Evolutionary conservation across 1,140 invertebrate species (phyloP).

Genomic region (Akabosia matsudoensis): DNA sequence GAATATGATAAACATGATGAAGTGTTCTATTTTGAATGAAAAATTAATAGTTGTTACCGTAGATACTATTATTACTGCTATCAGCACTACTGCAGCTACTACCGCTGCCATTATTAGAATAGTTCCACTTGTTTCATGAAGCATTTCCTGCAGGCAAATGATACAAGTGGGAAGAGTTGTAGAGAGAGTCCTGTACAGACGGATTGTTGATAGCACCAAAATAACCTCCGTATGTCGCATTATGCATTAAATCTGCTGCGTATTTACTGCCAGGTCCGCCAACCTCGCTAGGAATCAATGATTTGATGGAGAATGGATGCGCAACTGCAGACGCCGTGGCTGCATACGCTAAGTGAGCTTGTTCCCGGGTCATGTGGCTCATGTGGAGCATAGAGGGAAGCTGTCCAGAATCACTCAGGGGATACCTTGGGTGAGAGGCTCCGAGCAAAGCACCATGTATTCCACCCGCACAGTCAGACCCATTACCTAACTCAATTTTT

Average conservation of each 20-base stretch:
- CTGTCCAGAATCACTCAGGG: slow-evolving; percentile 48
- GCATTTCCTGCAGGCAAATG: slow-evolving; percentile 38
- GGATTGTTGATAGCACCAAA: slow-evolving; percentile 36
- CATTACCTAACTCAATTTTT: slow-evolving; percentile 41
- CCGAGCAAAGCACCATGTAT: slow-evolving; percentile 42
- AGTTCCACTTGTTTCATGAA: slow-evolving; percentile 26
- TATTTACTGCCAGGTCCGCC: slow-evolving; percentile 21
- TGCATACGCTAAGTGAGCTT: slow-evolving; percentile 52
- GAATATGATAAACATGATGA: not conserved
- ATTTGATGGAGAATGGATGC: slow-evolving; percentile 91
- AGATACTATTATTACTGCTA: not conserved
- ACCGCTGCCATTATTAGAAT: not conserved
- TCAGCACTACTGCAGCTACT: not conserved
- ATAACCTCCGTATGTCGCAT: slow-evolving; percentile 29
- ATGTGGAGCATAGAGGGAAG: slow-evolving; percentile 47
- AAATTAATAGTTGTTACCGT: not conserved
- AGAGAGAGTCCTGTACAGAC: slow-evolving; percentile 26
- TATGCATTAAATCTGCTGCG: slow-evolving; percentile 41
- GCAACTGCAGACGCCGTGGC: slow-evolving; percentile 65
- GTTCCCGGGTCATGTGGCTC: slow-evolving; percentile 70
- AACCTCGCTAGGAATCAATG: slow-evolving; percentile 73
- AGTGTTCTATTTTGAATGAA: not conserved
- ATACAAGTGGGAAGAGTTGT: slow-evolving; percentile 37
- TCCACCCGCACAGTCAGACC: slow-evolving; percentile 28
- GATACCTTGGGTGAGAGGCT: slow-evolving; percentile 46